phyloP scores from a whole-genome alignment of 2,113 vertebrate species.

The Oreochromis spilurus region DNA sequence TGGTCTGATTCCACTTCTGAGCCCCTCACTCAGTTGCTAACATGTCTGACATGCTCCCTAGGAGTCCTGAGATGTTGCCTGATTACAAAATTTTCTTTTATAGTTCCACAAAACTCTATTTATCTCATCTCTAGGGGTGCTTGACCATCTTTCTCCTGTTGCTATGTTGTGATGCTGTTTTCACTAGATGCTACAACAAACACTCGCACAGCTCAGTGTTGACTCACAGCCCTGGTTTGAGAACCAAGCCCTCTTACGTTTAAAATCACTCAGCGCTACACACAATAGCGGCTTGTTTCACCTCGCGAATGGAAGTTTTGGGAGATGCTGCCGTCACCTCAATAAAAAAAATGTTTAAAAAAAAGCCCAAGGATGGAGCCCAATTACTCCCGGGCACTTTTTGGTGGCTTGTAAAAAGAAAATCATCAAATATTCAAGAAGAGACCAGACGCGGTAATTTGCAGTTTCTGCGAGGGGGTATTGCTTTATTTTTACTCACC shows the following conservation, averaged over 20 bases:
- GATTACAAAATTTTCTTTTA: not conserved
- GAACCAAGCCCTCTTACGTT: conserved; percentile 8
- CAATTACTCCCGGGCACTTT: conserved; percentile 46
- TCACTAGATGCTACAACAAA: conserved; percentile 19
- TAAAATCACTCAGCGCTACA: not conserved
- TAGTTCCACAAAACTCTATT: not conserved
- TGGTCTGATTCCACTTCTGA: not conserved
- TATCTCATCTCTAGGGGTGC: not conserved
- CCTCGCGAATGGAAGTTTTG: conserved; percentile 35
- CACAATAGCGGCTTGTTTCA: conserved; percentile 65
- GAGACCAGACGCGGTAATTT: conserved; percentile 59
- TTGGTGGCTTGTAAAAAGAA: conserved; percentile 60
- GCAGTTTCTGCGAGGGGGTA: conserved; percentile 54
- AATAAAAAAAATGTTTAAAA: conserved; percentile 35
- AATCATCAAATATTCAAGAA: conserved; percentile 67
- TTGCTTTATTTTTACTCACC: conserved; percentile 62
- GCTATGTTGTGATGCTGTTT: conserved; percentile 27
- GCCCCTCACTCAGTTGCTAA: not conserved
- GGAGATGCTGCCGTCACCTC: conserved; percentile 66
- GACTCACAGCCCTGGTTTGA: conserved; percentile 16
- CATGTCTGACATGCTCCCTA: not conserved
- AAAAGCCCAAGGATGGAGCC: conserved; percentile 38
- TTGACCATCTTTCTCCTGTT: conserved; percentile 4
- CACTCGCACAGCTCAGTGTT: conserved; percentile 1
- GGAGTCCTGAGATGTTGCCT: not conserved